Percentiles rank a stretch among this genome's conserved stretches.
Evolutionary conservation across 2,113 vertebrate species (phyloP).

Genomic region (Varanus komodoensis): DNA sequence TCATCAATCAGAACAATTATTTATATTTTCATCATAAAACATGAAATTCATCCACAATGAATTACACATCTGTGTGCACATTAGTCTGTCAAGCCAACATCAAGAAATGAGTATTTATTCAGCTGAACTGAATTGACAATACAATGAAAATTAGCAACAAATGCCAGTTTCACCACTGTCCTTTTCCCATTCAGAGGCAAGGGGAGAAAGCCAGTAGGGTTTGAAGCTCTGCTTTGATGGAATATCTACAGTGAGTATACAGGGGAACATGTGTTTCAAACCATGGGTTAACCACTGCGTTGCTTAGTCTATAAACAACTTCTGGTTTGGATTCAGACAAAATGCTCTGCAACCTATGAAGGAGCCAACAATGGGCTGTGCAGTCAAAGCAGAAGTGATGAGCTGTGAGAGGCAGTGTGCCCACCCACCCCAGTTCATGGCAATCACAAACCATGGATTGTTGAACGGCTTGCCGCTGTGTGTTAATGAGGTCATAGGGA

Average conservation of each 20-base stretch:
- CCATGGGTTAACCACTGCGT: too few species aligned
- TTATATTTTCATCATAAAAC: too few species aligned
- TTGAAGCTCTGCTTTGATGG: neutral
- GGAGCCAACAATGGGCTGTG: too few species aligned
- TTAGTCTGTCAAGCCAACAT: neutral
- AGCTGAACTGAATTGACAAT: neutral
- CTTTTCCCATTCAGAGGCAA: neutral
- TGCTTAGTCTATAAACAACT: too few species aligned
- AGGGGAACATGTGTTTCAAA: neutral
- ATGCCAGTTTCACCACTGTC: neutral
- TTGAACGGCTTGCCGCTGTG: neutral
- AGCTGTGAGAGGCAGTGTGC: too few species aligned
- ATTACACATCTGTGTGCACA: neutral
- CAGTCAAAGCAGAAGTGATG: too few species aligned
- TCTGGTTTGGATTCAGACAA: too few species aligned
- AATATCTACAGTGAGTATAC: neutral
- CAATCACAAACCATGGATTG: neutral
- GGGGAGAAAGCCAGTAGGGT: neutral
- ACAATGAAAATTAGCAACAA: neutral
- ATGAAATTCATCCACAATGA: neutral
- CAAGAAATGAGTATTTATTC: neutral
- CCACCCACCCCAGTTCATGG: neutral
- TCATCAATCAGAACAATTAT: too few species aligned
- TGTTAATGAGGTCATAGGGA: neutral
- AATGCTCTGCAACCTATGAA: too few species aligned